Percentiles rank a stretch among this genome's conserved stretches.
These are phyloP conservation scores for Porites evermanni DNA, from an alignment of 92 coral and sea anemone species.

Conservation along the genomic window DNA sequence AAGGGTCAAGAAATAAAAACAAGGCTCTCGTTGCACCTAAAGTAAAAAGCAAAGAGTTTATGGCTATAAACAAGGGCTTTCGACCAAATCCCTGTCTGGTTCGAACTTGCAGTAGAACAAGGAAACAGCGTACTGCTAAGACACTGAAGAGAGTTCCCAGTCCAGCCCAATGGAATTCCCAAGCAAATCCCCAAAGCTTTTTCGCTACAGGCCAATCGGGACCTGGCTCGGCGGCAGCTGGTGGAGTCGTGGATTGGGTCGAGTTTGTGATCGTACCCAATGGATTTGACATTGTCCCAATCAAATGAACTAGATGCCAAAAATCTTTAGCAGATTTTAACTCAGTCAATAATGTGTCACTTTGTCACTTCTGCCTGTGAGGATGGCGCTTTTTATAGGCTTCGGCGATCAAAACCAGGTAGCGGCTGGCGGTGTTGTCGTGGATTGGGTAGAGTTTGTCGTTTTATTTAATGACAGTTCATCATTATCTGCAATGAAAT, in stretches of 20 bases:
- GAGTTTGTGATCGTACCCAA: neutral
- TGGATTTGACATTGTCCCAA: neutral
- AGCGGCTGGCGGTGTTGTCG: slow-evolving; percentile 19
- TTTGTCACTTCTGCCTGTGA: too few relatives aligned
- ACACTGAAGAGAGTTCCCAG: slow-evolving; percentile 68
- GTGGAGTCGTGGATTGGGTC: neutral
- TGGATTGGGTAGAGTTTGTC: neutral
- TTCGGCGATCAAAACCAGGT: too few relatives aligned
- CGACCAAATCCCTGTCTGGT: slow-evolving; percentile 47
- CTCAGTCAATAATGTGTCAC: too few relatives aligned
- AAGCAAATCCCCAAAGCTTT: slow-evolving; percentile 78
- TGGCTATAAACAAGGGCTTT: slow-evolving; percentile 52
- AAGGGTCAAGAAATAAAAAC: slow-evolving; percentile 70
- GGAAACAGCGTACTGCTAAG: slow-evolving; percentile 63
- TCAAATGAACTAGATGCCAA: too few relatives aligned
- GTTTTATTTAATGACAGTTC: too few relatives aligned
- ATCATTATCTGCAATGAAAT: too few relatives aligned
- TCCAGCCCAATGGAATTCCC: slow-evolving; percentile 91
- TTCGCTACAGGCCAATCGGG: slow-evolving; percentile 79
- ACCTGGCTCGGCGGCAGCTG: neutral
- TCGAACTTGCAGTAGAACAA: slow-evolving; percentile 51
- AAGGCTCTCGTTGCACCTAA: slow-evolving; percentile 71
- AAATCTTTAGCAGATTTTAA: too few relatives aligned
- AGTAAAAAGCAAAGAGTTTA: slow-evolving; percentile 58
- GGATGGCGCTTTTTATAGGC: too few relatives aligned